These are phyloP conservation scores for Eupithecia subumbrata DNA, from an alignment of 2,888 invertebrate genomes.

Conservation along the genomic window DNA sequence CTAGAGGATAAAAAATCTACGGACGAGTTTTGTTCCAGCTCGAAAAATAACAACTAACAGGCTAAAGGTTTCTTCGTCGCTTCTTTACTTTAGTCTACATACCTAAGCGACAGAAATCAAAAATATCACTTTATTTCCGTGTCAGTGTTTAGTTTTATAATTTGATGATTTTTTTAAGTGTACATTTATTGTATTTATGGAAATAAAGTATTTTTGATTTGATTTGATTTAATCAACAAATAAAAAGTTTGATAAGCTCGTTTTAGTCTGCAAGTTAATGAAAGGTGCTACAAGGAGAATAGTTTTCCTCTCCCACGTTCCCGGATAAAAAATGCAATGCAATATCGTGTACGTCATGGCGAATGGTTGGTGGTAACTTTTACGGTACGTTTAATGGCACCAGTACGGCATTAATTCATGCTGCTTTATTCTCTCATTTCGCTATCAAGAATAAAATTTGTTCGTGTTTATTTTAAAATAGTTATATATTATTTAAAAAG, in stretches of 20 bases:
- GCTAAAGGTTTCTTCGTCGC: too few species aligned
- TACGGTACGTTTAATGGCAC: conserved; percentile 21
- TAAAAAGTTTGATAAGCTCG: not conserved
- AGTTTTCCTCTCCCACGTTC: conserved; percentile 16
- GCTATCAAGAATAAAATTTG: conserved; percentile 5
- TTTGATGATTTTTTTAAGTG: too few species aligned
- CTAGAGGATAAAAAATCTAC: too few species aligned
- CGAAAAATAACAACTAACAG: too few species aligned
- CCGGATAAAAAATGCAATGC: conserved; percentile 21
- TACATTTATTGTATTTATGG: too few species aligned
- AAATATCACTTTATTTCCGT: too few species aligned
- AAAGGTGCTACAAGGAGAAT: conserved; percentile 8
- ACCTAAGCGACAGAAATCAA: too few species aligned
- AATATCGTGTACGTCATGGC: conserved; percentile 24
- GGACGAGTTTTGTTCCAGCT: too few species aligned
- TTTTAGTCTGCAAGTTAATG: not conserved
- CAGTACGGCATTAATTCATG: conserved; percentile 12
- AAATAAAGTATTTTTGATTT: too few species aligned
- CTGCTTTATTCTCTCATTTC: conserved; percentile 15
- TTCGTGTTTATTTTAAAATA: conserved; percentile 3
- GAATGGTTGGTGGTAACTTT: conserved; percentile 14
- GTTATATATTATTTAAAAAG: not conserved
- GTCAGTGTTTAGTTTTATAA: too few species aligned
- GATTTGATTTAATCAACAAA: not conserved
- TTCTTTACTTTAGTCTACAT: too few species aligned